Conservation (phyloP, 2,888 invertebrate species). For the Salpingus planirostris region DNA sequence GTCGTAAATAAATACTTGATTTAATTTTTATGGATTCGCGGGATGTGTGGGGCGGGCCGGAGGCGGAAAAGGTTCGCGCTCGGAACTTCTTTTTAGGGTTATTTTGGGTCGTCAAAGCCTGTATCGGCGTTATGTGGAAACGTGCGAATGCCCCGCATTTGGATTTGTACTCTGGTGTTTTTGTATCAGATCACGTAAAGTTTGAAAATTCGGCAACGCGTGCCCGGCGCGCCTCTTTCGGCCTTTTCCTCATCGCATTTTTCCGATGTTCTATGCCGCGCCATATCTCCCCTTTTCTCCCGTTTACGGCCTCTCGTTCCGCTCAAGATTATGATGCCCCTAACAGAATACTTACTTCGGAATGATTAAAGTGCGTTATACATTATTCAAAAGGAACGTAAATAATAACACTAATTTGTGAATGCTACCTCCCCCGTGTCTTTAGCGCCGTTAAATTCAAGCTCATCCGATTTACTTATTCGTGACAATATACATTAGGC, state of each 20-base stretch:
- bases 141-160: slow-evolving; percentile 2
- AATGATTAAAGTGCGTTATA: slow-evolving; percentile 7
- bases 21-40: too few species aligned
- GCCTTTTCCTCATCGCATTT: slow-evolving; percentile 4
- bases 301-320: slow-evolving; percentile 7
- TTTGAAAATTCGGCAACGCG: slow-evolving; percentile 8
- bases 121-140: slow-evolving; percentile 4
- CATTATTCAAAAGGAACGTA: slow-evolving; percentile 7
- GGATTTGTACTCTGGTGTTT: slow-evolving; percentile 1
- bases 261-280: slow-evolving; percentile 1
- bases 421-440: slow-evolving; percentile 1
- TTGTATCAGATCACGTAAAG: slow-evolving; percentile 1
- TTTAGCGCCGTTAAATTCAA: too few species aligned
- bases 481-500: too few species aligned
- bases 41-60: too few species aligned
- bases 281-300: slow-evolving; percentile 2
- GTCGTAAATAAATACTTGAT: too few species aligned
- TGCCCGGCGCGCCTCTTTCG: slow-evolving; percentile 3
- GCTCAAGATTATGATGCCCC: slow-evolving; percentile 7
- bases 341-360: slow-evolving; percentile 6
- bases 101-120: slow-evolving; percentile 3
- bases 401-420: slow-evolving; percentile 9
- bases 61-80: too few species aligned
- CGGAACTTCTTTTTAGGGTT: too few species aligned
- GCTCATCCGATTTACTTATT: too few species aligned